Base-by-base conservation (phyloP, 2,888 invertebrate genomes). In the Criorhina ranunculi region DNA sequence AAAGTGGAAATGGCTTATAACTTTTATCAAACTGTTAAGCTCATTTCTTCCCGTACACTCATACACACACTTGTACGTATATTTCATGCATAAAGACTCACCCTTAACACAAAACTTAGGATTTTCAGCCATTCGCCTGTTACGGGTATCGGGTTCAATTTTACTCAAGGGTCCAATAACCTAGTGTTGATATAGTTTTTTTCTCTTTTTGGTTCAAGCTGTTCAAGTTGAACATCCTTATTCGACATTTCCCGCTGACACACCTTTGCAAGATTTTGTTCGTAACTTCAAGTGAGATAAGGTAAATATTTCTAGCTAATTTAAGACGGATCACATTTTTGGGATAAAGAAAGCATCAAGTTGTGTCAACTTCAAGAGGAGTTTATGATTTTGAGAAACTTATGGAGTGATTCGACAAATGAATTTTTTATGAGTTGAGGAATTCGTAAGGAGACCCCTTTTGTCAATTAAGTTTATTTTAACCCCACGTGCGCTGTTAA, bases 391-490 rank as follows among this genome's bases (percentile, higher is more conserved):
- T 31, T 53, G 46, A 19, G 51, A 51, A 49, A n/a, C 19, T 9
- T 49, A n/a, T 49, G n/a, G 24, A 53, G 9, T 35, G 9, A 55
- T 19, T 55, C 17, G 7, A n/a, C 37, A 37, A 37, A 57, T 9
- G 24, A 12, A 57, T 5, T 24, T 19, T 24, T 19, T 57, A 57
- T 57, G 57, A 57, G 35, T 19, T 37, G 19, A 37, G 12, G 37
- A 57, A 37, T 57, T 37, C 11, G 6, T 19, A 40, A n/a, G 37
- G n/a, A 37, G n/a, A 37, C 53, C 59, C 12, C 15, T 33, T 19
- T 35, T 44, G 33, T 53, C 62, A 62, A 73, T 73, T 73, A 73
- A 44, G 33, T 55, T 73, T 19, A 44, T 73, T 62, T 73, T 24
- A 15, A n/a, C 33, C 31, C 51, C 40, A 53, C 31, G 51, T 53